These are phyloP conservation scores for Leiothrix lutea DNA, from an alignment of 2,113 vertebrate species.

Conservation along the genomic window DNA sequence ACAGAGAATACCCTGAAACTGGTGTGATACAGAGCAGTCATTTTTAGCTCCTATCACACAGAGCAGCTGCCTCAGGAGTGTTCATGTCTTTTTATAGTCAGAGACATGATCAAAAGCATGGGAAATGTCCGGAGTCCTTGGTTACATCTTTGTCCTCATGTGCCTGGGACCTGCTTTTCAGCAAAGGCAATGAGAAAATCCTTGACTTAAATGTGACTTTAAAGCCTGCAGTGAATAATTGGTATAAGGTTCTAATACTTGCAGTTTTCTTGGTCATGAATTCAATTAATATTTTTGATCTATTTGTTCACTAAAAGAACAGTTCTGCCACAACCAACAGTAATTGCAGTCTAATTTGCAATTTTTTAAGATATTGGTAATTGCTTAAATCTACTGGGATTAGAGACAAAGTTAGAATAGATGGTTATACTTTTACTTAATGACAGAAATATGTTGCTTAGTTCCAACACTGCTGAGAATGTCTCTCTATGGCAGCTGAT, in stretches of 20 bases:
- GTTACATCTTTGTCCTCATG: background rate
- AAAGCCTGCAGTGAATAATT: background rate
- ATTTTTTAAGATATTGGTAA: constrained; percentile 22
- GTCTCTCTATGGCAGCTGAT: background rate
- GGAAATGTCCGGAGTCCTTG: background rate
- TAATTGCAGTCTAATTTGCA: constrained; percentile 38
- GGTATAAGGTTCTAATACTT: background rate
- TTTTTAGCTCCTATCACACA: background rate
- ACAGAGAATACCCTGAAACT: background rate
- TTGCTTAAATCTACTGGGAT: constrained; percentile 11
- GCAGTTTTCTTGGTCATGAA: background rate
- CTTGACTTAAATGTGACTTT: background rate
- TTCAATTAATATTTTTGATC: constrained; percentile 51
- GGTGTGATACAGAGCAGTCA: background rate
- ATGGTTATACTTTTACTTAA: background rate
- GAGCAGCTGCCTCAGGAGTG: background rate
- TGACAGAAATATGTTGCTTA: background rate
- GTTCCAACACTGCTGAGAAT: background rate
- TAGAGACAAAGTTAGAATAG: background rate
- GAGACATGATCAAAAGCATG: background rate
- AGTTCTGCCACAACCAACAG: background rate
- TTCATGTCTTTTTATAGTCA: background rate
- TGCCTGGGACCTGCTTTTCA: background rate
- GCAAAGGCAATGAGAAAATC: background rate
- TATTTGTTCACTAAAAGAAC: constrained; percentile 19